Evolutionary conservation across 2,888 invertebrate genomes (phyloP), one percentile per base, ranked within the genome.

Genomic region (Oscheius sp.): DNA sequence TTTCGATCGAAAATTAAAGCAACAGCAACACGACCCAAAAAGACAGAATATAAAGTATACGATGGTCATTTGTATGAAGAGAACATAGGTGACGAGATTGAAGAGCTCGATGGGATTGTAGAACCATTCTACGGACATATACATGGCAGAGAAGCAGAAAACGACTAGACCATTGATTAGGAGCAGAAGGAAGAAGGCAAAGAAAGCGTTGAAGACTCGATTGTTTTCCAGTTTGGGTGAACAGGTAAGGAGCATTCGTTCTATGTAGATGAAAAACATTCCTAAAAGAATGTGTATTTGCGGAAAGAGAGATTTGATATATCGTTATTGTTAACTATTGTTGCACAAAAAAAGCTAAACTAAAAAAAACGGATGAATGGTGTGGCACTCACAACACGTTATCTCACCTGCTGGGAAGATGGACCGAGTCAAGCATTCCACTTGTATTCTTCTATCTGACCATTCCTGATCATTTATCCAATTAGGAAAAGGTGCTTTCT

Each of bases 41-140:
- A 77, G 56, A 49, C 77, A 77, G 65, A 71, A 77, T 54, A 77
- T 28, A 45, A 77, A 73, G 66, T 74, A 77, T 56, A 74, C 69
- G 59, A 74, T 32, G 51, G 71, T 73, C 70, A 77, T 68, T 17
- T 41, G 17, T 64, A 63, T 62, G 70, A 77, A 74, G 20, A 77
- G 66, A 1, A 71, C 47, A 28, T 73, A 74, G 9, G 74, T 73
- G 28, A 50, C 67, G 59, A 77, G 56, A 51, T 77, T 77, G 72
- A 77, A 77, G 12, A 77, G 68, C 30, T 74, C 73, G 26, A 69
- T 71, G 12, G 77, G 77, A 30, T 77, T 72, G 63, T 77, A 77
- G 54, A 50, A 77, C 77, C 77, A 77, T 4, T 62, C 67, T 14
- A 66, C 50, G 24, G 73, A 67, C 71, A 74, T 73, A 66, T 56